Conservation (phyloP, 2,888 invertebrate genomes). For the Blomia tropicalis region DNA sequence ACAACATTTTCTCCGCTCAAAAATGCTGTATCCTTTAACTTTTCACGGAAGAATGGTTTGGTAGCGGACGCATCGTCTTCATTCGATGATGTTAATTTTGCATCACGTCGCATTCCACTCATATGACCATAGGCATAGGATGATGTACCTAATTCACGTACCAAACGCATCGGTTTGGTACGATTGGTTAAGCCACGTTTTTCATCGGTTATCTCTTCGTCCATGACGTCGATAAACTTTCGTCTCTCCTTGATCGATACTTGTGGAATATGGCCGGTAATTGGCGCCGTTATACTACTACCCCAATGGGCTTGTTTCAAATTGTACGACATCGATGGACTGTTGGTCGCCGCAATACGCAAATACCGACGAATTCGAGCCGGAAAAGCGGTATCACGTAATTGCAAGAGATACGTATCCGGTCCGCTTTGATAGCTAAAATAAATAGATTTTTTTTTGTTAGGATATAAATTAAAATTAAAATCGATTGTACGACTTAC, state of each 20-base stretch:
- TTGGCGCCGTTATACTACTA: slow-evolving; percentile 16
- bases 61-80: slow-evolving; percentile 24
- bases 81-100: slow-evolving; percentile 24
- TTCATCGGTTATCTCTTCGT: slow-evolving; percentile 85
- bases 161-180: slow-evolving; percentile 48
- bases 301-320: slow-evolving; percentile 31
- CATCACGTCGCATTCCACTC: slow-evolving; percentile 47
- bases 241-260: slow-evolving; percentile 66
- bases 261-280: slow-evolving; percentile 19
- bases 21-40: slow-evolving; percentile 67
- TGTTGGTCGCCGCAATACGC: slow-evolving; percentile 42
- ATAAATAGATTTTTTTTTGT: too few relatives aligned
- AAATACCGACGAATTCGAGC: slow-evolving; percentile 76
- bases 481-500: slow-evolving; percentile 24
- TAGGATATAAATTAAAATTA: neutral
- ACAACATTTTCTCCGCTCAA: slow-evolving; percentile 59
- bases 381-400: slow-evolving; percentile 86
- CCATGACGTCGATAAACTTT: slow-evolving; percentile 83
- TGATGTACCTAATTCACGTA: slow-evolving; percentile 67
- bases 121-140: slow-evolving; percentile 68
- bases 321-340: slow-evolving; percentile 30
- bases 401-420: slow-evolving; percentile 82
- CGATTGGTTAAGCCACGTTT: slow-evolving; percentile 40
- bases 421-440: slow-evolving; percentile 78
- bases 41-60: slow-evolving; percentile 80